Evolutionary conservation across 2,888 invertebrate species (phyloP).

Genomic region (Dioctria linearis): DNA sequence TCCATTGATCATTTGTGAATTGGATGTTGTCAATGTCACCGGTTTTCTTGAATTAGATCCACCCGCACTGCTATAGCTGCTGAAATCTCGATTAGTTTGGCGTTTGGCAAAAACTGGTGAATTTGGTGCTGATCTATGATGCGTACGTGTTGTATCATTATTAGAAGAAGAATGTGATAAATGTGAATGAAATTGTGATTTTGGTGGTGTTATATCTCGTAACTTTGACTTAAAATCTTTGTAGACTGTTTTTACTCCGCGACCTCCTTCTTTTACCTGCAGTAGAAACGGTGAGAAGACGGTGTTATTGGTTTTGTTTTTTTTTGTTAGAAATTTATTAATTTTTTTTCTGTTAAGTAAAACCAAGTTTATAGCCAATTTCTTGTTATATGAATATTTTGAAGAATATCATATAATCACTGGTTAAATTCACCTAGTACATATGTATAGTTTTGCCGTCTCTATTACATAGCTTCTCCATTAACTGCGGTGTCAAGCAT

Average conservation of each 20-base stretch:
- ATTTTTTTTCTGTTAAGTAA: not conserved
- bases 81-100: constrained; percentile 60
- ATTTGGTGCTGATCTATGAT: constrained; percentile 77
- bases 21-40: constrained; percentile 63
- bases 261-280: constrained; percentile 82
- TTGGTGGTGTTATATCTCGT: constrained; percentile 69
- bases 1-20: constrained; percentile 68
- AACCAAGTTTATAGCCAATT: constrained; percentile 10
- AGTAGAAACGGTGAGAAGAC: too few species aligned
- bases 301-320: too few species aligned
- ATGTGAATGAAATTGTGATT: constrained; percentile 56
- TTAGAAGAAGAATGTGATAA: constrained; percentile 5
- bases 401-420: too few species aligned
- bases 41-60: constrained; percentile 26
- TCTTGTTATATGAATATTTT: too few species aligned
- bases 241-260: constrained; percentile 84
- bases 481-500: too few species aligned
- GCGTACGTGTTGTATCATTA: constrained; percentile 64
- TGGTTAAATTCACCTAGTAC: too few species aligned
- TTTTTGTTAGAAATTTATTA: constrained; percentile 4
- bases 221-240: constrained; percentile 82
- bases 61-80: not conserved
- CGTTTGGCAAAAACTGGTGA: constrained; percentile 77
- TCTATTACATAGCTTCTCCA: too few species aligned
- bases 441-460: too few species aligned